phyloP scores from a whole-genome alignment of 1,140 invertebrate species.

The Drosophila setifemur region DNA sequence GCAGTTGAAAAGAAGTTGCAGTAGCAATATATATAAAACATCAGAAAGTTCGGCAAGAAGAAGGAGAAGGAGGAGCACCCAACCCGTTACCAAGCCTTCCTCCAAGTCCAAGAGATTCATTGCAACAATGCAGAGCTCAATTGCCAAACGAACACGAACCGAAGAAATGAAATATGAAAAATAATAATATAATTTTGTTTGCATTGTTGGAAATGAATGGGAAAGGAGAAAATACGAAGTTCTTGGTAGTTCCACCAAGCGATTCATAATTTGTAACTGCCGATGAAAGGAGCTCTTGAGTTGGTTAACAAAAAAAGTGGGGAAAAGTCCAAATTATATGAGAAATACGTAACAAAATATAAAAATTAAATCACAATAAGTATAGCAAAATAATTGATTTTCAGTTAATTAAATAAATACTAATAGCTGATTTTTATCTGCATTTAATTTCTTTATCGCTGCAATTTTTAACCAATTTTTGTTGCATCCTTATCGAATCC shows the following conservation, averaged over 20 bases:
- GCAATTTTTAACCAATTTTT: no score
- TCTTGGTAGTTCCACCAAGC: background rate
- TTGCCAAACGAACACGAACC: background rate
- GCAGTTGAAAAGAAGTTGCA: conserved; percentile 11
- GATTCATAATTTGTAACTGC: conserved; percentile 8
- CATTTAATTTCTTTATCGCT: no score
- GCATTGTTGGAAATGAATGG: background rate
- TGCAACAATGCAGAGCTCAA: conserved; percentile 3
- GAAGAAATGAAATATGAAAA: background rate
- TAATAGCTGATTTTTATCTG: no score
- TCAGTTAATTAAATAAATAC: no score
- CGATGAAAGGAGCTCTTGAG: background rate
- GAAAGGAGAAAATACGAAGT: background rate
- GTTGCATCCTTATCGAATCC: background rate
- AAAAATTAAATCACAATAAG: no score
- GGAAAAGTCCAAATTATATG: no score
- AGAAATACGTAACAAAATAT: background rate
- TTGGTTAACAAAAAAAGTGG: background rate
- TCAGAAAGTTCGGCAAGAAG: conserved; percentile 8
- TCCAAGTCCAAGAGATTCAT: no score
- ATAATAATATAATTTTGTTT: conserved; percentile 1
- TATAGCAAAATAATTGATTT: no score
- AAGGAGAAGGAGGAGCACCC: background rate
- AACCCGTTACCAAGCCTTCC: background rate
- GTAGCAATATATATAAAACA: background rate